phyloP scores from a whole-genome alignment of 2,888 invertebrate genomes.

The Eilema sororculum region DNA sequence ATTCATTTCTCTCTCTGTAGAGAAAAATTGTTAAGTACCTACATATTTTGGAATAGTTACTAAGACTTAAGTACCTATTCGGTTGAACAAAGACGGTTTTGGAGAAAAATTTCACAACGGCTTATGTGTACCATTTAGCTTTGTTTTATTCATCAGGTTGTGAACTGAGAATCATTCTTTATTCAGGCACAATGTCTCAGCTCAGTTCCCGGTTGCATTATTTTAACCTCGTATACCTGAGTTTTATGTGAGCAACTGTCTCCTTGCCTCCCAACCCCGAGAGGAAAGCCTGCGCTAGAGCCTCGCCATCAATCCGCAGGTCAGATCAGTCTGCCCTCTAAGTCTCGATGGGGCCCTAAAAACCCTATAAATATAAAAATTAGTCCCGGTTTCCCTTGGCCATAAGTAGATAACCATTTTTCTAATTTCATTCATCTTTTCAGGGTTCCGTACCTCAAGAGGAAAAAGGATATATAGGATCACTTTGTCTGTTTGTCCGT shows the following conservation, averaged over 20 bases:
- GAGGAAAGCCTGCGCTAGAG: neutral
- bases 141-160: neutral
- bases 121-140: neutral
- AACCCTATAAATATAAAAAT: too few relatives aligned
- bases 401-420: too few relatives aligned
- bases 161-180: neutral
- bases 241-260: too few relatives aligned
- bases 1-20: slow-evolving; percentile 52
- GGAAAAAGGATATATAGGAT: too few relatives aligned
- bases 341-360: too few relatives aligned
- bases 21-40: slow-evolving; percentile 42
- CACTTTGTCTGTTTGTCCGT: too few relatives aligned
- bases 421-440: neutral
- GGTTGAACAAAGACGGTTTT: slow-evolving; percentile 7
- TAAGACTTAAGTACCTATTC: slow-evolving; percentile 13
- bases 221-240: accelerated
- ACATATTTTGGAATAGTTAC: slow-evolving; percentile 33
- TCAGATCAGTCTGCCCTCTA: neutral
- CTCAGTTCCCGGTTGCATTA: neutral
- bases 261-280: neutral
- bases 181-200: neutral
- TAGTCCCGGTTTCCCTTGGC: too few relatives aligned
- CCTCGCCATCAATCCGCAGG: neutral
- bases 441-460: too few relatives aligned
- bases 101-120: neutral